These are phyloP conservation scores for Drosophila austrosaltans DNA, from an alignment of 2,888 invertebrate species.

Conservation along the genomic window DNA sequence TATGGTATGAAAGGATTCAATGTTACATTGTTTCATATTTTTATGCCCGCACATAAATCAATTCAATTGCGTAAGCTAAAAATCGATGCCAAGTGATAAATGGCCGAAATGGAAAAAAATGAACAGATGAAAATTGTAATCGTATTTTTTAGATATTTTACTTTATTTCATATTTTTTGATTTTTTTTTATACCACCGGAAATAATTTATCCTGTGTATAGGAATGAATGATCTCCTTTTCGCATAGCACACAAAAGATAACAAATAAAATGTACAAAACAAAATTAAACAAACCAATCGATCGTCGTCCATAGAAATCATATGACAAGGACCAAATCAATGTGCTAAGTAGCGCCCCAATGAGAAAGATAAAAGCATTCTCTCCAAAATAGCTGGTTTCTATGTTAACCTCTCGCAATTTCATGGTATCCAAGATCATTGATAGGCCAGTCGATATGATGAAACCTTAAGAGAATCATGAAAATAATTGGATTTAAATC, in stretches of 20 bases:
- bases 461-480: conserved; percentile 1
- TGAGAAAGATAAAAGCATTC: neutral
- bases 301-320: conserved; percentile 2
- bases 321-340: neutral
- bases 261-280: neutral
- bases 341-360: neutral
- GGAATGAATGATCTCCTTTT: neutral
- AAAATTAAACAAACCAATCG: conserved; percentile 5
- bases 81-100: conserved; percentile 14
- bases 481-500: neutral
- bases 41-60: conserved; percentile 11
- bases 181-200: neutral
- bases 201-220: neutral
- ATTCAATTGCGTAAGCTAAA: conserved; percentile 14
- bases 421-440: neutral
- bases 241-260: neutral
- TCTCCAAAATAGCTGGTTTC: neutral
- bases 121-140: neutral
- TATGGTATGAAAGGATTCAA: conserved; percentile 14
- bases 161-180: neutral
- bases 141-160: neutral
- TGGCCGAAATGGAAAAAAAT: neutral
- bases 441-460: neutral
- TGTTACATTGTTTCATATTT: conserved; percentile 7
- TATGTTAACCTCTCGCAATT: neutral